Conservation (phyloP, 2,113 vertebrate species). For the Channa maculata region DNA sequence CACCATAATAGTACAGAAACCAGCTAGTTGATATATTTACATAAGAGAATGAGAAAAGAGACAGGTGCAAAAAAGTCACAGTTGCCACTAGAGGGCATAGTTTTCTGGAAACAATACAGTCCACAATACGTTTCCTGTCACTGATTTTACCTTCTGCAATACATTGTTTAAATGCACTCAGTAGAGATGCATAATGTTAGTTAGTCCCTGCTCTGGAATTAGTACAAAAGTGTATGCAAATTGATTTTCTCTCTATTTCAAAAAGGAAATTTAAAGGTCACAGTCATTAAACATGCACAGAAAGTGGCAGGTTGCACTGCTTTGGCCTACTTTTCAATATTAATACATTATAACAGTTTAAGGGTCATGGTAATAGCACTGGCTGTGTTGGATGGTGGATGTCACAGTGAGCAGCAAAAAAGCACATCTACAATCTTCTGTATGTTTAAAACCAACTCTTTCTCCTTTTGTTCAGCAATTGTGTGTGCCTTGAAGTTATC, state of each 20-base stretch:
- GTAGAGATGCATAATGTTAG: conserved; percentile 18
- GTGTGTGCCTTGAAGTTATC: conserved; percentile 69
- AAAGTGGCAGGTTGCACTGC: conserved; percentile 15
- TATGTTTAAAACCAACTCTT: conserved; percentile 49
- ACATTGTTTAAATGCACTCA: conserved; percentile 29
- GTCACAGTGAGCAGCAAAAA: conserved; percentile 47
- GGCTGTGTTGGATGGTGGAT: conserved; percentile 35
- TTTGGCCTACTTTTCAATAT: conserved; percentile 35
- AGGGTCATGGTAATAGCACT: conserved; percentile 28
- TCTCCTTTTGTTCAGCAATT: conserved; percentile 48
- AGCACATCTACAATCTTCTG: conserved; percentile 56
- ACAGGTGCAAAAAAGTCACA: conserved; percentile 13
- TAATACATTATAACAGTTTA: conserved; percentile 39
- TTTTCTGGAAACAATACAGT: conserved; percentile 29
- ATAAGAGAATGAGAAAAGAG: conserved; percentile 14
- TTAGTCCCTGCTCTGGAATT: conserved; percentile 7
- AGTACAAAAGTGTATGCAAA: conserved; percentile 41
- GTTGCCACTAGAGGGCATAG: conserved; percentile 64
- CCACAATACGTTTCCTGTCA: background rate
- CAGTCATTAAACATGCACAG: conserved; percentile 44
- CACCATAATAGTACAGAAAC: background rate
- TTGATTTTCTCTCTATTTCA: conserved; percentile 14
- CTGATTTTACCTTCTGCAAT: conserved; percentile 22
- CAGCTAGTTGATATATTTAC: background rate
- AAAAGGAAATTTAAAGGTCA: conserved; percentile 54